Evolutionary conservation across 2,888 invertebrate genomes (phyloP).

Genomic region (Hyppa rectilinea): DNA sequence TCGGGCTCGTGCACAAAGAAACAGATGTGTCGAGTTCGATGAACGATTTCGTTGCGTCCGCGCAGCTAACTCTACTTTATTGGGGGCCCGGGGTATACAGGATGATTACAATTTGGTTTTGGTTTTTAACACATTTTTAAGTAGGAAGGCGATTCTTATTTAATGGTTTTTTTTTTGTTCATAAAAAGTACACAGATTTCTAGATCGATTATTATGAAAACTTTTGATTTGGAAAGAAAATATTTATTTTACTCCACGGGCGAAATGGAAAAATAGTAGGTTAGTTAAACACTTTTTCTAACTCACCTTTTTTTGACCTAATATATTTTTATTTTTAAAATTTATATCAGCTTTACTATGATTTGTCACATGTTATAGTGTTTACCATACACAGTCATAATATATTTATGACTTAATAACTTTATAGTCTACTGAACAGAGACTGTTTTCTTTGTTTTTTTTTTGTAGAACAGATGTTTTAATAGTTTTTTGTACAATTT

Average conservation of each 20-base stretch:
- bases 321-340: not conserved
- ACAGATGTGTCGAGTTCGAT: slow-evolving; percentile 86
- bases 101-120: slow-evolving; percentile 57
- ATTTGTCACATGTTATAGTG: slow-evolving; percentile 8
- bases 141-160: too few relatives aligned
- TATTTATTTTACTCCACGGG: not conserved
- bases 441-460: slow-evolving; percentile 16
- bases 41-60: slow-evolving; percentile 82
- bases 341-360: not conserved
- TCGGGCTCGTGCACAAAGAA: slow-evolving; percentile 75
- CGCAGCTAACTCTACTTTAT: slow-evolving; percentile 68
- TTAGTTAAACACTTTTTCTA: too few relatives aligned
- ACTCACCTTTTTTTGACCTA: too few relatives aligned
- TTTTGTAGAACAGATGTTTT: slow-evolving; percentile 27
- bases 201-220: not conserved
- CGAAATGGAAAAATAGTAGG: too few relatives aligned
- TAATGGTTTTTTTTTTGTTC: not conserved
- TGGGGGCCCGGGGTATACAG: slow-evolving; percentile 71
- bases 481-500: slow-evolving; percentile 23
- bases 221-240: not conserved
- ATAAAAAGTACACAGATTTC: not conserved
- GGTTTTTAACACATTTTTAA: not conserved
- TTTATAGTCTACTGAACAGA: slow-evolving; percentile 6
- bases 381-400: too few relatives aligned
- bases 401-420: slow-evolving; percentile 8